phyloP scores from a whole-genome alignment of 2,113 vertebrate genomes.

The Murina feae region DNA sequence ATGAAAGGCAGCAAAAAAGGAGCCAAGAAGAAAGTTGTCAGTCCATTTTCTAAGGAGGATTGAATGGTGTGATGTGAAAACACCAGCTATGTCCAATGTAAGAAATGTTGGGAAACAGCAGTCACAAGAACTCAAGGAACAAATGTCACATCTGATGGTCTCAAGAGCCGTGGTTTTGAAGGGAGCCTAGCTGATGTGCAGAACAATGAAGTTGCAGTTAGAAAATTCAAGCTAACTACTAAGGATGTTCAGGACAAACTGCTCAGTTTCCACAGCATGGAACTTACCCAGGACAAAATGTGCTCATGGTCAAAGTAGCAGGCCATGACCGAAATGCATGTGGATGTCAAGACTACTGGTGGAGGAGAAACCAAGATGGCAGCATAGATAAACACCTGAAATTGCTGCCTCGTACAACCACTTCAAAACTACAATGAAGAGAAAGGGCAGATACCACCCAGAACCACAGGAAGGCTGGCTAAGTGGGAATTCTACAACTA shows the following conservation, averaged over 20 bases:
- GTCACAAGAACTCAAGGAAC: neutral
- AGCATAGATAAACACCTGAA: too few relatives aligned
- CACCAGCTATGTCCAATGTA: neutral
- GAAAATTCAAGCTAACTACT: neutral
- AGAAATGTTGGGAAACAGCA: neutral
- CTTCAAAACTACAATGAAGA: too few relatives aligned
- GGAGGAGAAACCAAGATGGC: too few relatives aligned
- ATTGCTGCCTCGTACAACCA: too few relatives aligned
- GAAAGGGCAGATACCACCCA: too few relatives aligned
- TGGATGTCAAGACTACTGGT: neutral
- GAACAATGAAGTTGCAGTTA: neutral
- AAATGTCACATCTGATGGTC: neutral
- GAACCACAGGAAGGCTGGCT: too few relatives aligned
- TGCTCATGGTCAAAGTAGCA: neutral
- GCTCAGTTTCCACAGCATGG: neutral
- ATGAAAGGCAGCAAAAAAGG: neutral
- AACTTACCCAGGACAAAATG: neutral
- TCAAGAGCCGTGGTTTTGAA: neutral
- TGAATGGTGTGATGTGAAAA: neutral
- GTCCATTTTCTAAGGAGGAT: neutral
- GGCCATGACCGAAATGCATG: neutral
- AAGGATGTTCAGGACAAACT: neutral
- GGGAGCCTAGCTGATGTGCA: neutral
- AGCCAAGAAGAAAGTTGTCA: neutral
- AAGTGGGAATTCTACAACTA: too few relatives aligned